Evolutionary conservation across 2,797 vertebrate species (phyloP), one percentile per base, ranked within the genome.

Genomic region (Anomalospiza imberbis): DNA sequence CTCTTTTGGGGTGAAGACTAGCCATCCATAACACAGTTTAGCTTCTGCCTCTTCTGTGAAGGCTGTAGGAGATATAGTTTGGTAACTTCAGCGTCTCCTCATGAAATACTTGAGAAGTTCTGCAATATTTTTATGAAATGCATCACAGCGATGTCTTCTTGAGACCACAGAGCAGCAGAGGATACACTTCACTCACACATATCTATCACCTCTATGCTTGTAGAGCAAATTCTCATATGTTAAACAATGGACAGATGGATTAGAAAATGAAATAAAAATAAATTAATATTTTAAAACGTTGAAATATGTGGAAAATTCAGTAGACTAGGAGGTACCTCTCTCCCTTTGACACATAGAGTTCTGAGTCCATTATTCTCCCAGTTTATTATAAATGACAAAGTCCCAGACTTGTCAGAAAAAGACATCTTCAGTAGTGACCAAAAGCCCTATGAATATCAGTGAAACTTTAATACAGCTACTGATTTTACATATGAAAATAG

Each of bases 251-350:
- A 84, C 40, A 97, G 94, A 28, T 88, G n/a, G 63, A 75, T 92
- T 89, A 94, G 86, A 45, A 68, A 89, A 51, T 88, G 63, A 66
- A 91, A 94, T 80, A 79, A 76, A 94, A 95, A 81, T 20, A 63
- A 89, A 79, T 53, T 25, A 83, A 12, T 94, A 86, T 87, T 95
- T 97, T 74, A 88, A 88, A 95, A 72, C 58, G 91, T n/a, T 86
- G 71, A 88, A 91, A 91, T 57, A 36, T 10, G 19, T 31, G 68
- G 24, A 40, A 79, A 76, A 91, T 70, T 63, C 65, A 86, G 53
- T 20, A 51, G 81, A 51, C 10, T 51, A 6, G 11, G 26, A 85
- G 21, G 21, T 67, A 54, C 26, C 14, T 45, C 34, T 38, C 26
- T 68, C 9, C 24, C 25, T 50, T 36, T 45, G 55, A 73, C 36